Conservation (phyloP, 2,797 vertebrate species). For the Rhinoraja longicauda region DNA sequence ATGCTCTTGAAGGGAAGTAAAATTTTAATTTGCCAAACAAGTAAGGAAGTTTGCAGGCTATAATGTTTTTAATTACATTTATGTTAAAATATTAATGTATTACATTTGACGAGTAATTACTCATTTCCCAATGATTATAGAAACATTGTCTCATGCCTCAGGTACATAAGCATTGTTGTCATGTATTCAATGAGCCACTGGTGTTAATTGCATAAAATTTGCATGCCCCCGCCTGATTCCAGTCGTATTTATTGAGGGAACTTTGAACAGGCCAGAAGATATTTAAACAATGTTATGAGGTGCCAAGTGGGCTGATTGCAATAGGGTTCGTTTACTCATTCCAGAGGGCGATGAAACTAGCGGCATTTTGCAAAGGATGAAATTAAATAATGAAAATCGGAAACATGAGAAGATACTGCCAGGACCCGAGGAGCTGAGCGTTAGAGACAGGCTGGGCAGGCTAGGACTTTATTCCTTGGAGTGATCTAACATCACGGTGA, state of each 20-base stretch:
- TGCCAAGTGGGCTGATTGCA: too few relatives aligned
- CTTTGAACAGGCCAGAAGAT: background rate
- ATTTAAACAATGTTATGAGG: too few relatives aligned
- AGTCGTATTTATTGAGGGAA: background rate
- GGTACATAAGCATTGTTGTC: background rate
- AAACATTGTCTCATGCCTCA: background rate
- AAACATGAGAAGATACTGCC: background rate
- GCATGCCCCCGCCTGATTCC: background rate
- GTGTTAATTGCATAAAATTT: background rate
- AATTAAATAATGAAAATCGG: background rate
- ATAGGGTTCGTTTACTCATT: too few relatives aligned
- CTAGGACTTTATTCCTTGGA: too few relatives aligned
- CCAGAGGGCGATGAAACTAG: too few relatives aligned
- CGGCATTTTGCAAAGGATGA: background rate
- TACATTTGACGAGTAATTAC: background rate
- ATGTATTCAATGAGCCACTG: background rate
- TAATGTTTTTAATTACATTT: background rate
- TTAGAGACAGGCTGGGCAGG: too few relatives aligned
- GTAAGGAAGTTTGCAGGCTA: background rate
- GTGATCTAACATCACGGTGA: too few relatives aligned
- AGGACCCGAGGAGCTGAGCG: too few relatives aligned
- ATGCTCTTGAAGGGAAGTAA: background rate
- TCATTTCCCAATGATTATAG: background rate
- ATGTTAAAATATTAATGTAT: background rate
- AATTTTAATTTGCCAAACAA: background rate